phyloP scores from a whole-genome alignment of 1,140 invertebrate genomes.

The Leptinotarsa lineolata region DNA sequence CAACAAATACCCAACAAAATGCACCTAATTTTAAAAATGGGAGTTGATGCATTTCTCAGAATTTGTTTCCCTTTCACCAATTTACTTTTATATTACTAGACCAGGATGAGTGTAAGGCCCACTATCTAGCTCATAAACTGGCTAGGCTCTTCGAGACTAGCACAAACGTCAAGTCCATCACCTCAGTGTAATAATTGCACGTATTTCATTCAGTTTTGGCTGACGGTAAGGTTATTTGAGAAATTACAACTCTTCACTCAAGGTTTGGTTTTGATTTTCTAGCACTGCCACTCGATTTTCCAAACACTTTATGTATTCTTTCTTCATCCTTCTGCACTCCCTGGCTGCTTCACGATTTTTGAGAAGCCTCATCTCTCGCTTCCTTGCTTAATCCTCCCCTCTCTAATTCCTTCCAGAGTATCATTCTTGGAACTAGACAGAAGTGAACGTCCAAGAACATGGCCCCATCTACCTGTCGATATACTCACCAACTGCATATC shows the following conservation, averaged over 20 bases:
- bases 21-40: neutral
- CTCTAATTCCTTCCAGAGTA: too few species aligned
- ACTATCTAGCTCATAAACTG: neutral
- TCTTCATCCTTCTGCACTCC: constrained; percentile 99
- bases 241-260: constrained; percentile 98
- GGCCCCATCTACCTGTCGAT: too few species aligned
- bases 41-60: neutral
- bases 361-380: constrained; percentile 90
- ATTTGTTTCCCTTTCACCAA: neutral
- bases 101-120: neutral
- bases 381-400: constrained; percentile 83
- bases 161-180: constrained; percentile 30
- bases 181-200: constrained; percentile 27
- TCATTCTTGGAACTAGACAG: too few species aligned
- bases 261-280: constrained; percentile 99
- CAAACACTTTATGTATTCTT: constrained; percentile 99
- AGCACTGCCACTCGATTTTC: constrained; percentile 98
- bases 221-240: constrained; percentile 98
- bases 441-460: too few species aligned
- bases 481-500: too few species aligned
- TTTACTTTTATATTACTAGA: neutral
- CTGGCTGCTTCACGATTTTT: constrained; percentile 98
- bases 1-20: neutral
- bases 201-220: constrained; percentile 77
- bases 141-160: neutral